Evolutionary conservation across 2,797 vertebrate species (phyloP).

Genomic region (Emydoidea blandingii): DNA sequence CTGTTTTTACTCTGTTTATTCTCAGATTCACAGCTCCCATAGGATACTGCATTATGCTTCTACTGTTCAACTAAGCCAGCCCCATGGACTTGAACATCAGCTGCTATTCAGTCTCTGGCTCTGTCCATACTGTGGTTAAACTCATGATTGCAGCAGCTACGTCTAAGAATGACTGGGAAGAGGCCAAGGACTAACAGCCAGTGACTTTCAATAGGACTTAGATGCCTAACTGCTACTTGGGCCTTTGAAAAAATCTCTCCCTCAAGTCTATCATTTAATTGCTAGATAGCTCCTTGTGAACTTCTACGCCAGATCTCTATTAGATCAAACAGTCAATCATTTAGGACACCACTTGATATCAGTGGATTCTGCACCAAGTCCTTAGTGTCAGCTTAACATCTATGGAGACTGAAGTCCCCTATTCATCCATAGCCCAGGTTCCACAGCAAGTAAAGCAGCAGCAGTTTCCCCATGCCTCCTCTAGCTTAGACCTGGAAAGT

Average conservation of each 20-base stretch:
- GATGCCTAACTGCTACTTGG: background rate
- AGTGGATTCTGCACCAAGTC: background rate
- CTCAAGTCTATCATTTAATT: background rate
- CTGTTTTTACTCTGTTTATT: rapidly evolving
- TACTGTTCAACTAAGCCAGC: background rate
- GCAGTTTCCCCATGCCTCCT: background rate
- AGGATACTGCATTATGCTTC: background rate
- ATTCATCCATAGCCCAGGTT: background rate
- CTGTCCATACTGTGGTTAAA: background rate
- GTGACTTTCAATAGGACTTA: background rate
- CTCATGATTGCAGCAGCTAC: background rate
- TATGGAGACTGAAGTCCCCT: background rate
- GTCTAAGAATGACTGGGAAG: background rate
- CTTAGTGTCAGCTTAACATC: background rate
- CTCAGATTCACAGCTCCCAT: background rate
- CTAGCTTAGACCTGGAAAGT: background rate
- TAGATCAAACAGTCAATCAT: background rate
- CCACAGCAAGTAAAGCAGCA: background rate
- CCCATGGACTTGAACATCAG: background rate
- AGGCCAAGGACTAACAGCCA: background rate
- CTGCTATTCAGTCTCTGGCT: background rate
- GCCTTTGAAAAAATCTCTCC: background rate
- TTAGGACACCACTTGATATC: background rate
- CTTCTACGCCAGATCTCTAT: background rate
- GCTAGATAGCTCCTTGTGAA: background rate